A percentile compares a stretch with the other conserved stretches of the same genome.
Evolutionary conservation across 2,113 vertebrate genomes (phyloP).

Genomic region (Lates calcarifer): DNA sequence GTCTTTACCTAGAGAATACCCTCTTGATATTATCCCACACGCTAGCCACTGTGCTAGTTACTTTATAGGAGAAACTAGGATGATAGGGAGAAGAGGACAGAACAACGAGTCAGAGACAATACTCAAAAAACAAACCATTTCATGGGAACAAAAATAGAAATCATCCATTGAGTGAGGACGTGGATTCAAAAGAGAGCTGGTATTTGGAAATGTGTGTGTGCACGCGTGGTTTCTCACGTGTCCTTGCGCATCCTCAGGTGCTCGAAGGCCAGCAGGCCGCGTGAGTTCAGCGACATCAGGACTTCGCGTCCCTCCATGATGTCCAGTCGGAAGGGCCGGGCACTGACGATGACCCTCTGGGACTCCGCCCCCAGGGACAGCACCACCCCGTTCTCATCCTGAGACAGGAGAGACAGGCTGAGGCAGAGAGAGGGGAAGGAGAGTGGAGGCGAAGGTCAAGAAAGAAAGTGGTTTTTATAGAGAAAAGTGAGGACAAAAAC

Average conservation of each 20-base stretch:
- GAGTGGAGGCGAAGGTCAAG: not conserved
- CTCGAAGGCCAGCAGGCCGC: slow-evolving; percentile 91
- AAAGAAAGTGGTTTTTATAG: not conserved
- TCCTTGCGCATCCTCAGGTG: slow-evolving; percentile 91
- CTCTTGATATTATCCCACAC: slow-evolving; percentile 96
- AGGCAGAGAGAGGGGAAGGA: not conserved
- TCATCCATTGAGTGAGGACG: slow-evolving; percentile 62
- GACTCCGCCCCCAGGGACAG: slow-evolving; percentile 85
- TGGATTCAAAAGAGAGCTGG: slow-evolving; percentile 58
- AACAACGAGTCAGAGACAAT: slow-evolving; percentile 88
- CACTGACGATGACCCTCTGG: slow-evolving; percentile 89
- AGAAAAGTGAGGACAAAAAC: not conserved
- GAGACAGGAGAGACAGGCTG: slow-evolving; percentile 89
- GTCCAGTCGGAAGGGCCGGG: slow-evolving; percentile 91
- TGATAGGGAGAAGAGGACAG: slow-evolving; percentile 86
- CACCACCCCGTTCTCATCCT: slow-evolving; percentile 90
- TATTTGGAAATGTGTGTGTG: slow-evolving; percentile 62
- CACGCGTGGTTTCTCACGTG: slow-evolving; percentile 86
- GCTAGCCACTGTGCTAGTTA: slow-evolving; percentile 95
- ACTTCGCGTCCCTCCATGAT: slow-evolving; percentile 89
- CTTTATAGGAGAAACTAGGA: slow-evolving; percentile 95
- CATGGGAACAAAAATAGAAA: slow-evolving; percentile 82
- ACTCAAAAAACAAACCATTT: slow-evolving; percentile 84
- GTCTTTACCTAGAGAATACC: slow-evolving; percentile 96
- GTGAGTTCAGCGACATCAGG: slow-evolving; percentile 92